Percentiles rank a stretch among this genome's conserved stretches.
Evolutionary conservation across 37 sponge, comb jelly and placozoan species (phyloP).

Genomic region (Cliona cf. orientalis): DNA sequence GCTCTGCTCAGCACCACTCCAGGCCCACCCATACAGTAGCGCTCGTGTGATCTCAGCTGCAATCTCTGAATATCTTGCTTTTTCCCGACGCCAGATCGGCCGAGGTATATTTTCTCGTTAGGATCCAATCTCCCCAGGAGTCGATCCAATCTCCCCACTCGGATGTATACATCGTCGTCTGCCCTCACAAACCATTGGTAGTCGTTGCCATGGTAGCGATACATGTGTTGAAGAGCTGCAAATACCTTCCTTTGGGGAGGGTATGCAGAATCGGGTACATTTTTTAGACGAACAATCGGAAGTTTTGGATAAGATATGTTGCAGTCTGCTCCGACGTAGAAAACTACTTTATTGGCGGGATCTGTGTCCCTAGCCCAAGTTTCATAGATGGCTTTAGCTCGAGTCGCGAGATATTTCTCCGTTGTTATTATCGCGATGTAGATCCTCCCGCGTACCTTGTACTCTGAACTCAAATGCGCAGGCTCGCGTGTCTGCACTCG

Average conservation of each 20-base stretch:
- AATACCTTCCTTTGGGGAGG: constrained; percentile 70
- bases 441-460: no score
- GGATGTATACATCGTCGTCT: constrained; percentile 71
- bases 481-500: no score
- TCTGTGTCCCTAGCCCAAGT: constrained; percentile 70
- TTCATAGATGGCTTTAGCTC: constrained; percentile 65
- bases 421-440: constrained; percentile 72
- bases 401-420: constrained; percentile 57
- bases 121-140: constrained; percentile 58
- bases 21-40: constrained; percentile 86
- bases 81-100: constrained; percentile 54
- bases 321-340: constrained; percentile 73
- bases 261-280: constrained; percentile 58
- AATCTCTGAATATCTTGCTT: constrained; percentile 42
- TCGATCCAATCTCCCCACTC: constrained; percentile 22
- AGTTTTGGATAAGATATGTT: constrained; percentile 25
- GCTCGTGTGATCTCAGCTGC: constrained; percentile 66
- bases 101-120: constrained; percentile 56
- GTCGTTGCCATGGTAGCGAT: constrained; percentile 54
- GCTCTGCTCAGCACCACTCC: constrained; percentile 70
- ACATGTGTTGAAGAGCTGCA: constrained; percentile 69
- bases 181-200: constrained; percentile 85
- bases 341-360: constrained; percentile 33
- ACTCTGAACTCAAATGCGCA: no score
- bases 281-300: constrained; percentile 52